These are phyloP conservation scores for Gymnocypris eckloni DNA, from an alignment of 2,797 vertebrate genomes.

Conservation along the genomic window DNA sequence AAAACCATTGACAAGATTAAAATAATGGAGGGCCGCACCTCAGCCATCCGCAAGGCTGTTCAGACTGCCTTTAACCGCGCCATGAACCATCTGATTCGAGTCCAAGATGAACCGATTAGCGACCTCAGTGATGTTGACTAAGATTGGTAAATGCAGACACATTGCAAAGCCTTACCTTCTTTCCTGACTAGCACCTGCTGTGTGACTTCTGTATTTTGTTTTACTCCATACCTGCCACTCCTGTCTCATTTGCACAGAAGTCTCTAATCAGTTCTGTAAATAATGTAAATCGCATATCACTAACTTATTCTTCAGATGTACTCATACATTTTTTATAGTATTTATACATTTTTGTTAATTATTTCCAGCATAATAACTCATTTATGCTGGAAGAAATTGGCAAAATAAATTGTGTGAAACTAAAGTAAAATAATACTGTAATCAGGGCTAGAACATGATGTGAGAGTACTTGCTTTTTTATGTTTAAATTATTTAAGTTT, in stretches of 20 bases:
- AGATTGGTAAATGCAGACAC: slow-evolving; percentile 34
- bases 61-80: slow-evolving; percentile 93
- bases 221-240: slow-evolving; percentile 39
- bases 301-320: slow-evolving; percentile 93
- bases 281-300: slow-evolving; percentile 88
- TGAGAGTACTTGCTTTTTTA: slow-evolving; percentile 60
- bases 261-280: slow-evolving; percentile 83
- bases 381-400: slow-evolving; percentile 73
- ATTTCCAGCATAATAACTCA: slow-evolving; percentile 69
- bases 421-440: slow-evolving; percentile 71
- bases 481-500: slow-evolving; percentile 83
- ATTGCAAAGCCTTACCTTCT: slow-evolving; percentile 46
- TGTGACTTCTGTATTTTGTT: slow-evolving; percentile 56
- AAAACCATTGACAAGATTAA: slow-evolving; percentile 98
- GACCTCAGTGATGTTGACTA: slow-evolving; percentile 97
- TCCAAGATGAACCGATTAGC: slow-evolving; percentile 92
- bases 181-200: slow-evolving; percentile 34
- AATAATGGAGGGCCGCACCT: slow-evolving; percentile 97
- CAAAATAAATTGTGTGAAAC: slow-evolving; percentile 61
- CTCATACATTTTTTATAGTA: slow-evolving; percentile 74
- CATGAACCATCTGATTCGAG: slow-evolving; percentile 93
- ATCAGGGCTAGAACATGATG: slow-evolving; percentile 69
- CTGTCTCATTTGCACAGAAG: slow-evolving; percentile 56
- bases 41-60: slow-evolving; percentile 94
- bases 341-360: slow-evolving; percentile 72